phyloP scores from a whole-genome alignment of 2,113 vertebrate species.

The Pangasianodon hypophthalmus region DNA sequence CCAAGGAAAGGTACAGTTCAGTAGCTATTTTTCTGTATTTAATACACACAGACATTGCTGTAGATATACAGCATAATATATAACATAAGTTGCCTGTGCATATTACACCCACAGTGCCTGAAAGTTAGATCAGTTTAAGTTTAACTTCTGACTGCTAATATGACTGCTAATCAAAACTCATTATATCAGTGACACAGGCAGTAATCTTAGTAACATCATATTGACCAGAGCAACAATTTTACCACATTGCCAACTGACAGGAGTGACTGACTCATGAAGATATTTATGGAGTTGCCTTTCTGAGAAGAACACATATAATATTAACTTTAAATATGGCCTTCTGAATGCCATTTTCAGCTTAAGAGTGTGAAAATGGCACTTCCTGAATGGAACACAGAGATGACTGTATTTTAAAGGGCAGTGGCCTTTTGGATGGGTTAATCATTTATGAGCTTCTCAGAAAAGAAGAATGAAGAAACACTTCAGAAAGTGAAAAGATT shows the following conservation, averaged over 20 bases:
- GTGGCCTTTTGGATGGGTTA: neutral
- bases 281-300: neutral
- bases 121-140: neutral
- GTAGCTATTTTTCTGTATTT: neutral
- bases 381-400: neutral
- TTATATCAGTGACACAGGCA: neutral
- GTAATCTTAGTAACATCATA: neutral
- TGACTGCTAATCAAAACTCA: neutral
- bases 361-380: neutral
- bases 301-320: neutral
- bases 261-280: neutral
- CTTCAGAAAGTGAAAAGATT: neutral
- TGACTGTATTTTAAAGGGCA: neutral
- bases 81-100: neutral
- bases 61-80: neutral
- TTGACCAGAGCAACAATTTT: neutral
- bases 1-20: neutral
- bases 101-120: neutral
- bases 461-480: neutral
- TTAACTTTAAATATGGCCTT: slow-evolving; percentile 7
- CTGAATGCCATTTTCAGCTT: neutral
- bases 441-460: neutral
- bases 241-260: neutral
- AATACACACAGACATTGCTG: neutral
- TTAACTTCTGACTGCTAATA: neutral